Base-by-base conservation (phyloP, 2,113 vertebrate species). In the Seriola rivoliana region DNA sequence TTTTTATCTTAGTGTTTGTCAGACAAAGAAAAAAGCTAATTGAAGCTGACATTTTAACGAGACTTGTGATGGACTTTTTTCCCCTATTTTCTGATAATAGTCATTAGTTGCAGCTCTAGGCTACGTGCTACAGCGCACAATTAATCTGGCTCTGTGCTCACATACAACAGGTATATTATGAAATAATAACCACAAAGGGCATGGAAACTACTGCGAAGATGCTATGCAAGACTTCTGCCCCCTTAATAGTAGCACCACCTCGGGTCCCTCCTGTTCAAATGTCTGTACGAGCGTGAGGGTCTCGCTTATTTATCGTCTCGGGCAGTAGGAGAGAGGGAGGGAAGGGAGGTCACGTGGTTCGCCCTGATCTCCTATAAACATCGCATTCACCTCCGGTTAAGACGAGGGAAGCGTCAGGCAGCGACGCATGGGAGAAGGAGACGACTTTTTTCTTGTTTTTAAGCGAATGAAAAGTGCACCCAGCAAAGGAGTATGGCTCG, bases 331-430 rank as follows among this genome's bases (percentile, higher is more conserved):
- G 4, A 44, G 65, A 58, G 69, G 64, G 16, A 82, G 25, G 1
- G 25, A 0, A 2, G 62, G 57, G 29, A 23, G 10, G 74, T 92
- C 91, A 94, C 92, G 89, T 94, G 92, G 65, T 73, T 57, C 57
- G 38, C 72, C 77, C 42, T 90, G 78, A 0, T 68, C 57, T 67
- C 63, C 84, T 76, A 92, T 95, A 94, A 93, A 93, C 86, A 90
- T 21, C 73, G 52, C 81, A 5, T 69, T 71, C 82, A 38, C 77
- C 73, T 55, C 85, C 46, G 21, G 71, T 54, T 50, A 23, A 10
- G 0, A 13, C 17, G 16, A 69, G 42, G 2, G 59, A 34, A 50
- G 58, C 14, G 50, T 50, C 78, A 58, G n/a, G 75, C 57, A 46
- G 70, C 29, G 64, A 13, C 6, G 34, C 48, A 69, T 38, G 57